phyloP scores from a whole-genome alignment of 2,113 vertebrate species.

The Pomatostomus ruficeps region DNA sequence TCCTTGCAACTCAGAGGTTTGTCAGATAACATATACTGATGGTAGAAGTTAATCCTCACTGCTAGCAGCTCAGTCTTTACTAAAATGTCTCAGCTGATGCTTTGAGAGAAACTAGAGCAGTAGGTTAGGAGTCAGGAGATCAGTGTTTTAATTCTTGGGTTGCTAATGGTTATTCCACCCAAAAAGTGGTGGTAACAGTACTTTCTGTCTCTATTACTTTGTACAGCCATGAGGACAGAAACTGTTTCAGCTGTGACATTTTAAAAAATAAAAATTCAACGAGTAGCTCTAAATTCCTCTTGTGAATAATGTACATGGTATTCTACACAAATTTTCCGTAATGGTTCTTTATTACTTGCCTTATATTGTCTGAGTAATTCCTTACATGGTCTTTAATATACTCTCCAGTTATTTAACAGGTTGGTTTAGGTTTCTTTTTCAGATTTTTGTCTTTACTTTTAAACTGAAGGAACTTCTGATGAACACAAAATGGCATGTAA shows the following conservation, averaged over 20 bases:
- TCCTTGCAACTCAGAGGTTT: background rate
- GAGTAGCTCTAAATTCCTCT: background rate
- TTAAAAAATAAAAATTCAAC: background rate
- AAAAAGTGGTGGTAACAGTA: background rate
- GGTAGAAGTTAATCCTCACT: background rate
- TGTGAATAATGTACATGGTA: background rate
- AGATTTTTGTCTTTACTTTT: background rate
- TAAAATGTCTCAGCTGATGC: background rate
- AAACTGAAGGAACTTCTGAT: background rate
- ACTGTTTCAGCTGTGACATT: background rate
- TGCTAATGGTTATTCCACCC: background rate
- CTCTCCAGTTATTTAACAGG: background rate
- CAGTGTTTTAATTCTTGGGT: background rate
- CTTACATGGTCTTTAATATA: background rate
- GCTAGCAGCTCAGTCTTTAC: background rate
- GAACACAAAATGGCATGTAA: background rate
- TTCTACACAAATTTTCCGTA: background rate
- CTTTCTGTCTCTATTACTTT: background rate
- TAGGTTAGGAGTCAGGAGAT: background rate
- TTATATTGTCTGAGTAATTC: background rate
- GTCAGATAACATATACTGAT: background rate
- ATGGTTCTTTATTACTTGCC: background rate
- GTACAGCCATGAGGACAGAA: background rate
- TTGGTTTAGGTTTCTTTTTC: background rate
- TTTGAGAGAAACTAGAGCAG: background rate